A percentile compares a stretch with the other conserved stretches of the same genome.
Conservation (phyloP, 2,888 invertebrate species). For the Campoplex capitator region DNA sequence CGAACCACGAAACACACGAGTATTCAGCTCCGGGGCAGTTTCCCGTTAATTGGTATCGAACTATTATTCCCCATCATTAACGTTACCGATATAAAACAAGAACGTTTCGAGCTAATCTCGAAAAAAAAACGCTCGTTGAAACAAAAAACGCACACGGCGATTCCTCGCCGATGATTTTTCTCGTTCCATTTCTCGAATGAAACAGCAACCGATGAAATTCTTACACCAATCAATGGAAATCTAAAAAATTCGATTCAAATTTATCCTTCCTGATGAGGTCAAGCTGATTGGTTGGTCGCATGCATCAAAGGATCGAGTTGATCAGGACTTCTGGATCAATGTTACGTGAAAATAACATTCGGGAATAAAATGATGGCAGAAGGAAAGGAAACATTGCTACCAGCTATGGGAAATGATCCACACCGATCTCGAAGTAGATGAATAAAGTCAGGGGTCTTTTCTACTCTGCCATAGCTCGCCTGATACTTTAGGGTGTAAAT, state of each 20-base stretch:
- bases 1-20: conserved; percentile 70
- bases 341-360: conserved; percentile 16
- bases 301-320: background rate
- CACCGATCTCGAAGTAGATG: conserved; percentile 18
- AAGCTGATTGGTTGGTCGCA: conserved; percentile 22
- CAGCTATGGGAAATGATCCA: background rate
- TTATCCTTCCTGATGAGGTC: no score
- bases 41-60: conserved; percentile 84
- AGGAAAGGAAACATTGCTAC: conserved; percentile 44
- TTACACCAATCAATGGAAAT: background rate
- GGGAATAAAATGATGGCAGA: conserved; percentile 47
- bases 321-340: background rate
- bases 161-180: background rate
- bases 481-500: conserved; percentile 4
- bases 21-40: conserved; percentile 73
- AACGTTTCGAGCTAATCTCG: conserved; percentile 48
- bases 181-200: no score
- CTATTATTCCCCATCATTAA: conserved; percentile 84
- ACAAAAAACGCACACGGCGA: conserved; percentile 6
- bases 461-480: background rate
- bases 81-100: conserved; percentile 73
- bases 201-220: no score
- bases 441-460: conserved; percentile 28
- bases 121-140: conserved; percentile 37
- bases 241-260: background rate